Evolutionary conservation across 2,797 vertebrate genomes (phyloP).

Genomic region (Amblyraja radiata): DNA sequence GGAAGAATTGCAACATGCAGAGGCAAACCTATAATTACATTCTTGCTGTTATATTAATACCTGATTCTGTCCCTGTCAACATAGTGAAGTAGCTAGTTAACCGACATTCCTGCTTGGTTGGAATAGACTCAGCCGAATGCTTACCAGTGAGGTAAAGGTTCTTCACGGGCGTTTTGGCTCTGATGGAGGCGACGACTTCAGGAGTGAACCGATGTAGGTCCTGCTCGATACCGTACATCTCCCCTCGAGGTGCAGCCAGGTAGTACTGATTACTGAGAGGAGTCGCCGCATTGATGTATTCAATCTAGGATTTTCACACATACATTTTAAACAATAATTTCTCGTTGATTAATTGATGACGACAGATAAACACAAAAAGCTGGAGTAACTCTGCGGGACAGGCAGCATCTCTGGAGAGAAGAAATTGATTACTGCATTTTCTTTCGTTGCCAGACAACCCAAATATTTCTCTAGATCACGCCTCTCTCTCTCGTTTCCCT

Average conservation of each 20-base stretch:
- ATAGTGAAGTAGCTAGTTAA: not conserved
- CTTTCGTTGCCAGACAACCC: not conserved
- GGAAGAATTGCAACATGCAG: not conserved
- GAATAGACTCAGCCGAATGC: not conserved
- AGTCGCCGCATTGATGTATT: conserved; percentile 66
- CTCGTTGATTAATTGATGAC: not conserved
- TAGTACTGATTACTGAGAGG: conserved; percentile 74
- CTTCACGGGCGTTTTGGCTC: conserved; percentile 68
- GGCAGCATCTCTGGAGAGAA: too few relatives aligned
- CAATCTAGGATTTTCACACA: conserved; percentile 54
- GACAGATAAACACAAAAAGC: too few relatives aligned
- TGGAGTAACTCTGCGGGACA: too few relatives aligned
- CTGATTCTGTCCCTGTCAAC: too few relatives aligned
- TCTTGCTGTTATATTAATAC: too few relatives aligned
- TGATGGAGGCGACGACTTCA: conserved; percentile 60
- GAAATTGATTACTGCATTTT: not conserved
- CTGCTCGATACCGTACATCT: conserved; percentile 74
- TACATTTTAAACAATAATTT: not conserved
- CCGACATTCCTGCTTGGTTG: not conserved
- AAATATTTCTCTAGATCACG: too few relatives aligned
- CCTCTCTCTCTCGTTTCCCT: too few relatives aligned
- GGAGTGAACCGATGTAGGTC: conserved; percentile 66
- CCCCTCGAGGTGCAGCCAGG: conserved; percentile 65
- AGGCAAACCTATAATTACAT: not conserved
- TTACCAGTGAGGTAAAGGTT: conserved; percentile 79